Conservation (phyloP, 2,888 invertebrate species). For the Schrankia costaestrigalis region DNA sequence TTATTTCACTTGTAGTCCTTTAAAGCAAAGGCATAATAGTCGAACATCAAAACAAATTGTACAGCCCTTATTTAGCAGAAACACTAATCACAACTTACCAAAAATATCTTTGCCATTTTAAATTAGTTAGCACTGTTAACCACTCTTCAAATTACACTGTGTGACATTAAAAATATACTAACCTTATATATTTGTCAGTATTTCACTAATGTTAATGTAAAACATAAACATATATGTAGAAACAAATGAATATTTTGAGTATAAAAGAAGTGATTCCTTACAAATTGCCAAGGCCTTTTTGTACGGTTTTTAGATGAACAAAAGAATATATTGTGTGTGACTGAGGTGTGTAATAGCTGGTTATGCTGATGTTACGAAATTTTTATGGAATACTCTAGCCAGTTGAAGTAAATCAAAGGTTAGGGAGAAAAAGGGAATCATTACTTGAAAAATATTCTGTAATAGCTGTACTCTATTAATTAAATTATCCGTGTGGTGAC, state of each 20-base stretch:
- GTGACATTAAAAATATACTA: conserved; percentile 37
- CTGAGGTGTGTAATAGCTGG: conserved; percentile 21
- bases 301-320: conserved; percentile 59
- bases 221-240: conserved; percentile 46
- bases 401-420: conserved; percentile 15
- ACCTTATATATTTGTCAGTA: conserved; percentile 61
- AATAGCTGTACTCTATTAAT: conserved; percentile 2
- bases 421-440: too few species aligned
- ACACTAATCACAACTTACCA: conserved; percentile 39
- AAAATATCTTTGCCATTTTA: conserved; percentile 41
- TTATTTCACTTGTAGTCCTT: too few species aligned
- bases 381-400: conserved; percentile 20
- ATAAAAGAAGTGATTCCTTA: conserved; percentile 52
- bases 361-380: conserved; percentile 17
- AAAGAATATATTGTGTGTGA: conserved; percentile 67
- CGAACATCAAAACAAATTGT: too few species aligned
- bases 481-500: too few species aligned
- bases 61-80: too few species aligned
- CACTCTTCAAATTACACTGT: conserved; percentile 44
- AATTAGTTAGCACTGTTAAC: conserved; percentile 23
- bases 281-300: conserved; percentile 56
- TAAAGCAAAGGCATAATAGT: too few species aligned
- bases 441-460: too few species aligned
- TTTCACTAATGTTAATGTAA: too few species aligned
- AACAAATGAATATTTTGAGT: conserved; percentile 49